Conservation (phyloP, 2,113 vertebrate species). For the Lathamus discolor region DNA sequence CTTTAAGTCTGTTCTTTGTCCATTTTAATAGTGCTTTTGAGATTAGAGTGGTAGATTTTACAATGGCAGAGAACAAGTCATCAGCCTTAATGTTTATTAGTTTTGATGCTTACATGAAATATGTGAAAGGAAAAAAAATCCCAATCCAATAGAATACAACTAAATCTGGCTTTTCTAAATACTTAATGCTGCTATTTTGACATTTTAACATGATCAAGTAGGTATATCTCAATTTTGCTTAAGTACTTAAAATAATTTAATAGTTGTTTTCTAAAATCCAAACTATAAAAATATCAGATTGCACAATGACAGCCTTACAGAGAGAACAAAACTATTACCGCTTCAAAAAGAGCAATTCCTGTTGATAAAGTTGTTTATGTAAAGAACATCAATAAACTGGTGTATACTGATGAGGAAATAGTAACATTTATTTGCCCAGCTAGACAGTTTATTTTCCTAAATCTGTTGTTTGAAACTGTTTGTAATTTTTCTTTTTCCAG, state of each 20-base stretch:
- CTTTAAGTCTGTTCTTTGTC: conserved; percentile 42
- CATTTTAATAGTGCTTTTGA: conserved; percentile 51
- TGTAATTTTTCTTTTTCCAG: background rate
- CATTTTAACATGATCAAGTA: background rate
- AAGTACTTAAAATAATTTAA: background rate
- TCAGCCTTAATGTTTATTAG: conserved; percentile 5
- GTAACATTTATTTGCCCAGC: background rate
- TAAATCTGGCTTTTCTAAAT: background rate
- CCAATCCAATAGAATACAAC: background rate
- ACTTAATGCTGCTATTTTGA: background rate
- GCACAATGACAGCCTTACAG: background rate
- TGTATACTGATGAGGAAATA: background rate
- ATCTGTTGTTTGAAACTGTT: background rate
- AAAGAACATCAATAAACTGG: background rate
- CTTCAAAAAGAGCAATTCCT: background rate
- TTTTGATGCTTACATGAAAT: conserved; percentile 12
- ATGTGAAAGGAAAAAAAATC: background rate
- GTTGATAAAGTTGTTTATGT: background rate
- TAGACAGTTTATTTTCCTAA: background rate
- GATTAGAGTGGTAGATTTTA: conserved; percentile 21
- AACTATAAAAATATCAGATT: background rate
- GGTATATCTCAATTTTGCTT: background rate
- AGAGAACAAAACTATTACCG: background rate
- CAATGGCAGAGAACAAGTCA: conserved; percentile 10
- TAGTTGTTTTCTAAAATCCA: background rate